Percentiles rank a stretch among this genome's conserved stretches.
Conservation (phyloP, 2,113 vertebrate species). For the Sisor rabdophorus region DNA sequence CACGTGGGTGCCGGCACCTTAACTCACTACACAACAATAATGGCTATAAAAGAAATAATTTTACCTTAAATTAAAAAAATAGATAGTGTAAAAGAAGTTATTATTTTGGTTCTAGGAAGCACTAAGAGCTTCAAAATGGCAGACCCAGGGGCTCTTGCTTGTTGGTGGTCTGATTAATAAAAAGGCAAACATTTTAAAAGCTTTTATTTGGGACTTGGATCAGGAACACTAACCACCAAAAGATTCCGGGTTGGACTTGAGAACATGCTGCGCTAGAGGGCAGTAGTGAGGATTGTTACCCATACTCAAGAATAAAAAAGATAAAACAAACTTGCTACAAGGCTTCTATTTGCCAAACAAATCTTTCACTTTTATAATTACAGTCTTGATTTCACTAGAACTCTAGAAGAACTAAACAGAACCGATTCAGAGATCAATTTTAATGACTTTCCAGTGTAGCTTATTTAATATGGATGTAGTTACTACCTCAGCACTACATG, state of each 20-base stretch:
- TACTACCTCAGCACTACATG: constrained; percentile 44
- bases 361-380: background rate
- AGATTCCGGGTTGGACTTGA: background rate
- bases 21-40: no score
- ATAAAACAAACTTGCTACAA: background rate
- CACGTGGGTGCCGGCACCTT: no score
- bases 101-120: no score
- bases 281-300: background rate
- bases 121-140: no score
- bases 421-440: background rate
- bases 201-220: background rate
- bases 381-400: background rate
- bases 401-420: background rate
- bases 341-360: background rate
- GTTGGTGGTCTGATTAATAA: background rate
- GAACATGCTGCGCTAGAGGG: background rate
- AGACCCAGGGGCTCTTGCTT: no score
- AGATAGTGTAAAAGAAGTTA: no score
- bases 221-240: constrained; percentile 2
- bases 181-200: constrained; percentile 4
- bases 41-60: no score
- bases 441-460: background rate
- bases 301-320: background rate
- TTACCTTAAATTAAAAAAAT: no score
- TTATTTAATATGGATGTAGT: constrained; percentile 46